phyloP scores from a whole-genome alignment of 2,113 vertebrate species.

The Odocoileus hemionus region DNA sequence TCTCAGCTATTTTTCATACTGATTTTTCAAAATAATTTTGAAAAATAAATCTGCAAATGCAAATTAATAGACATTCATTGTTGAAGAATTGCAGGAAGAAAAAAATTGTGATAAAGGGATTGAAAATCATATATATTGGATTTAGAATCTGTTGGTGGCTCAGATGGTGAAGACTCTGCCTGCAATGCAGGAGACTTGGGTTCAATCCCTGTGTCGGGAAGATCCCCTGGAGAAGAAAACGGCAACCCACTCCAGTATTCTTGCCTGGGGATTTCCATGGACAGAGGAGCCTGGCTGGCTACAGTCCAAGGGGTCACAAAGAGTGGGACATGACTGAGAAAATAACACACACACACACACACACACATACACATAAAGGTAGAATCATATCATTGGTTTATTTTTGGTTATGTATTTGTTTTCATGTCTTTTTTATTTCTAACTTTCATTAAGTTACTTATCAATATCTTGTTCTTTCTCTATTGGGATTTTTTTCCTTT shows the following conservation, averaged over 20 bases:
- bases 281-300: not conserved
- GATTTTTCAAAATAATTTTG: not conserved
- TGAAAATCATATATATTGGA: not conserved
- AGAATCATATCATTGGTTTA: not conserved
- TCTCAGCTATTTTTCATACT: not conserved
- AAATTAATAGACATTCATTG: not conserved
- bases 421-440: not conserved
- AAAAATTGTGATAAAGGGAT: not conserved
- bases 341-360: not conserved
- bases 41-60: not conserved
- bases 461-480: not conserved
- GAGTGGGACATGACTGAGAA: not conserved
- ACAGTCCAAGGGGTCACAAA: not conserved
- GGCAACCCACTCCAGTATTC: not conserved
- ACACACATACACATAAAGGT: not conserved
- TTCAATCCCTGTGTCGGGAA: accelerated
- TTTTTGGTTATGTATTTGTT: not conserved
- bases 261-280: not conserved
- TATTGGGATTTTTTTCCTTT: not conserved
- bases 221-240: not conserved
- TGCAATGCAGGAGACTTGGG: not conserved
- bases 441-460: not conserved
- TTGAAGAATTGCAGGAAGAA: not conserved
- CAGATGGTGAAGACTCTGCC: not conserved
- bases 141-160: not conserved